Base-by-base conservation (phyloP, 1,140 invertebrate species). In the Lethrus apterus region DNA sequence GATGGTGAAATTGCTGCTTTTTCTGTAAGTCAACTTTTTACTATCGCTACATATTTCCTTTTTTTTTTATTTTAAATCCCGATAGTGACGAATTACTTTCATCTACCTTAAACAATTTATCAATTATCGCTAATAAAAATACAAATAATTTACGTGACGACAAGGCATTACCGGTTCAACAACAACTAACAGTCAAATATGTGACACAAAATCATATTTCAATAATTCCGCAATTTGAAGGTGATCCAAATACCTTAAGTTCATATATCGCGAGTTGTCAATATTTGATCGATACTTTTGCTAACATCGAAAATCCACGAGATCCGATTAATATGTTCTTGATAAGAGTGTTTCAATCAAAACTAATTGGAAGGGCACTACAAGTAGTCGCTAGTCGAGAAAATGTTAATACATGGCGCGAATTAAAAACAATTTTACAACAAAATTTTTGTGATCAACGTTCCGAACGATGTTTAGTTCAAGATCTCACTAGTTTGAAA, bases 381-480 rank as follows among this genome's bases (percentile, higher is more conserved):
- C 35, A 38, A 10, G n/a, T 38, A 38, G 19, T 38, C 20, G 14
- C 10, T 21, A 38, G 35, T 19, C 13, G 35, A 3, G 18, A 23
- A n/a, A 21, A 21, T 11, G 24, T 38, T 38, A 2, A 21, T 4
- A 21, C 18, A 2, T 38, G 35, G 35, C 11, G 9, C 9, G 18
- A 38, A 8, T 38, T 38, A 3, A 38, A 38, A 23, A 10, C n/a
- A 4, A 21, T 38, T 21, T 38, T 20, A 2, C 8, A 38, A 38
- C 34, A n/a, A 21, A 38, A 38, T 11, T n/a, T 38, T 38, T 38
- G 35, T 17, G 35, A 38, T 38, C 35, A 38, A 11, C 11, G 8
- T 11, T 38, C 20, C 10, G 7, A 38, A 38, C 35, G 18, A 5
- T 38, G 35, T 21, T 38, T 38, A 21, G 35, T 38, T 21, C 35